Percentiles rank a stretch among this genome's conserved stretches.
Evolutionary conservation across 2,888 invertebrate species (phyloP).

Genomic region (Caenorhabditis sp.): DNA sequence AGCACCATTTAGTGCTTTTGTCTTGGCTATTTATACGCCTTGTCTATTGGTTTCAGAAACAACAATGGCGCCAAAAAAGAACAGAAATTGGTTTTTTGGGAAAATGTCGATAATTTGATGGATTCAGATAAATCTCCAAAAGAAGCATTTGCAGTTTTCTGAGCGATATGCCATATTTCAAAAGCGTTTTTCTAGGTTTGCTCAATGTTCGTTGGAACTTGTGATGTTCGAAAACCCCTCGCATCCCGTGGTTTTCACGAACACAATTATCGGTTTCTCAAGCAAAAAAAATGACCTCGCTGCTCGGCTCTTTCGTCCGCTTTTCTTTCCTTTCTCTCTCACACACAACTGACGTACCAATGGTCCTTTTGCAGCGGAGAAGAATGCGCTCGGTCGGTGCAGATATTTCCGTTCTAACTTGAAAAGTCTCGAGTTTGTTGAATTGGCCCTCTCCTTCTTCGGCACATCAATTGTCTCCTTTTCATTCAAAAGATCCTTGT

Average conservation of each 20-base stretch:
- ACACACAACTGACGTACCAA: conserved; percentile 42
- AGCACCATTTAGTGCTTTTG: conserved; percentile 49
- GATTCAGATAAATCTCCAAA: too few relatives aligned
- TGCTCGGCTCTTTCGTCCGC: background rate
- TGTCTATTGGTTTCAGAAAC: conserved; percentile 31
- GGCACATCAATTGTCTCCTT: conserved; percentile 39
- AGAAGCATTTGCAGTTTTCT: too few relatives aligned
- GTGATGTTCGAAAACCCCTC: conserved; percentile 19
- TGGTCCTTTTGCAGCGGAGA: conserved; percentile 70
- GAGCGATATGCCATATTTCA: too few relatives aligned
- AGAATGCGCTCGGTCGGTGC: conserved; percentile 72
- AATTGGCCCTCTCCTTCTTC: conserved; percentile 55
- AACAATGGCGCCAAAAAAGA: conserved; percentile 11
- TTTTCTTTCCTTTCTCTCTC: background rate
- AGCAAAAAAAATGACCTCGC: conserved; percentile 29
- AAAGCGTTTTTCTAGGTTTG: background rate
- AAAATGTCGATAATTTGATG: background rate
- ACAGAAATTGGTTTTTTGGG: background rate
- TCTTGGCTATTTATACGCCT: conserved; percentile 35
- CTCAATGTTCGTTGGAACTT: background rate
- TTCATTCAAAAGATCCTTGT: conserved; percentile 42
- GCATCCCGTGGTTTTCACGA: conserved; percentile 15
- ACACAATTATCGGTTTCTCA: conserved; percentile 42
- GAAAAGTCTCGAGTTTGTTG: conserved; percentile 60
- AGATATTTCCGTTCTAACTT: conserved; percentile 66